phyloP scores from a whole-genome alignment of 2,888 invertebrate genomes.

The Tachina grossa region DNA sequence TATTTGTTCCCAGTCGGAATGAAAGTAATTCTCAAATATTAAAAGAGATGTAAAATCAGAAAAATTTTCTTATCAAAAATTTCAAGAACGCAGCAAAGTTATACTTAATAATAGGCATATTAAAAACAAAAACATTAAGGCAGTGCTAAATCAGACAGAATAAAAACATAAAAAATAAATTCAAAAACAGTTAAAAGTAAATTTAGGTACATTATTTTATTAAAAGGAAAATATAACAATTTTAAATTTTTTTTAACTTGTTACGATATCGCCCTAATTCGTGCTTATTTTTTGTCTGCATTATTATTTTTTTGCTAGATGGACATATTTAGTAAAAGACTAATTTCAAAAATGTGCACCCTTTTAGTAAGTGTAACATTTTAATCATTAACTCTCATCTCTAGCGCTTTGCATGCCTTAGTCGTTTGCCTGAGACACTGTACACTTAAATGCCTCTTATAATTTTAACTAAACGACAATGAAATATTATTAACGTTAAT shows the following conservation, averaged over 20 bases:
- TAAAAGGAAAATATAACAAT: too few relatives aligned
- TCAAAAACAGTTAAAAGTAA: too few relatives aligned
- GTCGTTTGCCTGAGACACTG: neutral
- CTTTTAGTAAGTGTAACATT: neutral
- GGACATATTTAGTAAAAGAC: neutral
- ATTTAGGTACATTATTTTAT: too few relatives aligned
- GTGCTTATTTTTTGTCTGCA: too few relatives aligned
- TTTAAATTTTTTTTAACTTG: too few relatives aligned
- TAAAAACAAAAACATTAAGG: neutral
- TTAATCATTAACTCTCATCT: conserved; percentile 15
- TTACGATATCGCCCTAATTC: too few relatives aligned
- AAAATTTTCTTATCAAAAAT: conserved; percentile 55
- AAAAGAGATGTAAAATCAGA: neutral
- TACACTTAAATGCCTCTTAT: conserved; percentile 24
- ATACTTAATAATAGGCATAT: neutral
- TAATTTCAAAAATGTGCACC: neutral
- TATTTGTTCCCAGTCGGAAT: too few relatives aligned
- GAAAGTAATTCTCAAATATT: neutral
- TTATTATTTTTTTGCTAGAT: too few relatives aligned
- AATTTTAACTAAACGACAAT: conserved; percentile 65
- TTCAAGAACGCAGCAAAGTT: conserved; percentile 35
- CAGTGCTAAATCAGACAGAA: neutral
- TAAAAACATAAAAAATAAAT: too few relatives aligned
- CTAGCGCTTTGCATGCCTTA: neutral
- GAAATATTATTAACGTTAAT: conserved; percentile 78